These are phyloP conservation scores for Paragorgia papillata DNA, from an alignment of 92 coral and sea anemone species.

Conservation along the genomic window DNA sequence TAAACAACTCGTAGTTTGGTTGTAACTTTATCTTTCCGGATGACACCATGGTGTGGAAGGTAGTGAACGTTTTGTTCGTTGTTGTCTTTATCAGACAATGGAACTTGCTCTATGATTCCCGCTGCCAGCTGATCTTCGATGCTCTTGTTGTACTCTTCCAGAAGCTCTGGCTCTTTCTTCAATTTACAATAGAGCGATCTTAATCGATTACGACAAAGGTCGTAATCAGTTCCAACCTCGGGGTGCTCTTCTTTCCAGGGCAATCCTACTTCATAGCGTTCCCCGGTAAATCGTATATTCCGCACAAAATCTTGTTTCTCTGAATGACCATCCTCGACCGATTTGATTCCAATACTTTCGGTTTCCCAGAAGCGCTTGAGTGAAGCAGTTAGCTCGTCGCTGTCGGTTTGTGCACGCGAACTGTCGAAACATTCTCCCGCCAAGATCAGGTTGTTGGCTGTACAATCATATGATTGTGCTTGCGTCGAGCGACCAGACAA, in stretches of 20 bases:
- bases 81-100: background rate
- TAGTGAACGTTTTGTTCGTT: background rate
- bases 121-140: conserved; percentile 11
- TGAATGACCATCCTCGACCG: no score
- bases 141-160: background rate
- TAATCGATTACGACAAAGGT: conserved; percentile 3
- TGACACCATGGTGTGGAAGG: background rate
- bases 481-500: conserved; percentile 18
- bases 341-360: background rate
- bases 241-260: conserved; percentile 10
- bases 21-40: conserved; percentile 41
- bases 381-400: background rate
- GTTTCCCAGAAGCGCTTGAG: conserved; percentile 37
- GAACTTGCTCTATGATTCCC: conserved; percentile 10
- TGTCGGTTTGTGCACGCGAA: no score
- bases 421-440: no score
- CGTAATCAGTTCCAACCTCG: background rate
- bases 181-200: background rate
- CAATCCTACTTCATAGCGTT: conserved; percentile 10
- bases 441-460: conserved; percentile 22
- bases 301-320: background rate
- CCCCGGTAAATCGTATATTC: background rate
- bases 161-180: background rate
- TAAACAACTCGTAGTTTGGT: conserved; percentile 57
- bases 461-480: background rate